A percentile compares a stretch with the other conserved stretches of the same genome.
phyloP scores from a whole-genome alignment of 2,113 vertebrate genomes.

The Arenaria interpres region DNA sequence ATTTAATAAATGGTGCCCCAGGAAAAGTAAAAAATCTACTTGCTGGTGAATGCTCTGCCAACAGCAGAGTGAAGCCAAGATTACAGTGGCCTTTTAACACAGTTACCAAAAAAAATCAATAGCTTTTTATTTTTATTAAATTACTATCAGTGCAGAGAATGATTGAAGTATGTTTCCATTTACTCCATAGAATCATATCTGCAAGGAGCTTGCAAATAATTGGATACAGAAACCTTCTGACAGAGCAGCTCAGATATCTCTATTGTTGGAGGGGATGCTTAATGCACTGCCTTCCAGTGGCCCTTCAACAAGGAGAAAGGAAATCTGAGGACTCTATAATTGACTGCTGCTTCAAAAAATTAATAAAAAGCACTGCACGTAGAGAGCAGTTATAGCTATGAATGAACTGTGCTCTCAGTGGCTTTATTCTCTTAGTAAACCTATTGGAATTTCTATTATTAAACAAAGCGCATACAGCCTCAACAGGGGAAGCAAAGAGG shows the following conservation, averaged over 20 bases:
- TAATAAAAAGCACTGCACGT: constrained; percentile 12
- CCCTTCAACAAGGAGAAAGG: neutral
- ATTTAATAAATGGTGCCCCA: constrained; percentile 32
- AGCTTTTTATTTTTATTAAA: constrained; percentile 63
- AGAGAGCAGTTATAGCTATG: neutral
- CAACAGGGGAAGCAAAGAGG: neutral
- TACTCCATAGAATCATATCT: constrained; percentile 16
- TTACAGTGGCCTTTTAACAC: constrained; percentile 34
- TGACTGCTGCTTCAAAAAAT: constrained; percentile 29
- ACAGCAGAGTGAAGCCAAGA: neutral
- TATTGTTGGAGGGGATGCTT: constrained; percentile 1
- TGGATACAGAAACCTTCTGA: constrained; percentile 17
- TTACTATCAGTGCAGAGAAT: constrained; percentile 32
- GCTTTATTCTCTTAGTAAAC: constrained; percentile 38
- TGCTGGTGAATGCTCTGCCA: neutral
- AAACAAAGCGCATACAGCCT: neutral
- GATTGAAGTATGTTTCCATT: constrained; percentile 40
- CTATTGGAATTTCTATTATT: constrained; percentile 18
- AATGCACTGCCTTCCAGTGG: constrained; percentile 4
- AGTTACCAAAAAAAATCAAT: constrained; percentile 49
- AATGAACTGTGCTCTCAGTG: constrained; percentile 7
- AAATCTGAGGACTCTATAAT: constrained; percentile 26
- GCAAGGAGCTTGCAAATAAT: constrained; percentile 38
- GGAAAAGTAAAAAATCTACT: constrained; percentile 25
- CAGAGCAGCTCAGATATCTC: neutral